Conservation (phyloP, 2,888 invertebrate genomes). For the Drosophila melanocephala region DNA sequence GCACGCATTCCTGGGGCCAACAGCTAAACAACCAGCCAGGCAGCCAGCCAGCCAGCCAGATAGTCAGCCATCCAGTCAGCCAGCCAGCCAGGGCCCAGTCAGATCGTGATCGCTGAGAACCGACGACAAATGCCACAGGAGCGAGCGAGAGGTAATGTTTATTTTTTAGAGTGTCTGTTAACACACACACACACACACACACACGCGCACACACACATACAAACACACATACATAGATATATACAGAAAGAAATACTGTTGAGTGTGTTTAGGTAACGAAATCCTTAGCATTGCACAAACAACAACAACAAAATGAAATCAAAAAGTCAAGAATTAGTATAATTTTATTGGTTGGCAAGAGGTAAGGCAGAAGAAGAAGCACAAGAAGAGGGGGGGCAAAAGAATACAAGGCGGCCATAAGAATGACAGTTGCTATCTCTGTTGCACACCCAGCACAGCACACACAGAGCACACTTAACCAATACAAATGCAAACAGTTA, state of each 20-base stretch:
- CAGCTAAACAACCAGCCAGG: constrained; percentile 32
- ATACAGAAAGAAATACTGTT: constrained; percentile 1
- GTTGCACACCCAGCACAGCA: constrained; percentile 54
- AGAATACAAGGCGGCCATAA: constrained; percentile 54
- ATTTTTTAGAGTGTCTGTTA: constrained; percentile 35
- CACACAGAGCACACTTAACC: constrained; percentile 42
- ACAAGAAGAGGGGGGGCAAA: constrained; percentile 5
- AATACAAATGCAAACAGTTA: constrained; percentile 51
- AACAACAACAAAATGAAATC: constrained; percentile 72
- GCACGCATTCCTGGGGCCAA: constrained; percentile 72
- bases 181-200: constrained; percentile 26
- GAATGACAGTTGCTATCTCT: constrained; percentile 71
- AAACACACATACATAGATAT: background rate
- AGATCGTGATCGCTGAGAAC: constrained; percentile 38
- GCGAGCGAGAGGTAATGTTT: constrained; percentile 59
- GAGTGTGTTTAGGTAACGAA: constrained; percentile 74
- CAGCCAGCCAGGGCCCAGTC: constrained; percentile 63
- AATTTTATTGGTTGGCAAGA: constrained; percentile 83
- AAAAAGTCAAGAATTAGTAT: constrained; percentile 82
- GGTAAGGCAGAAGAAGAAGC: constrained; percentile 36
- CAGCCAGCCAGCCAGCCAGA: constrained; percentile 20
- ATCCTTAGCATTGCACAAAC: constrained; percentile 68
- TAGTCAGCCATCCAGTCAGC: constrained; percentile 30
- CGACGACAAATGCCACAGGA: constrained; percentile 27
- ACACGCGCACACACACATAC: background rate